Conservation (phyloP, 2,113 vertebrate genomes). For the Hemiscyllium ocellatum region DNA sequence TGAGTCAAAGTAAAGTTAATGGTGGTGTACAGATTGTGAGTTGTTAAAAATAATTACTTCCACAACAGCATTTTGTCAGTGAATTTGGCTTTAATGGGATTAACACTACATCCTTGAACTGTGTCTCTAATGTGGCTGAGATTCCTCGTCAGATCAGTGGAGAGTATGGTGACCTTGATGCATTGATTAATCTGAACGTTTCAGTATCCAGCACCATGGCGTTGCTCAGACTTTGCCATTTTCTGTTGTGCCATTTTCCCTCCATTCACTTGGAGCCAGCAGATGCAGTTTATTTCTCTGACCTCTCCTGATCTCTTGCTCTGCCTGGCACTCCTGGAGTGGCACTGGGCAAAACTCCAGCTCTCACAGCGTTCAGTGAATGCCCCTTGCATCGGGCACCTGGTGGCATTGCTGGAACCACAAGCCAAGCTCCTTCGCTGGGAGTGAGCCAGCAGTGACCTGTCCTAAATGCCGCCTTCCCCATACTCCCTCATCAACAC, state of each 20-base stretch:
- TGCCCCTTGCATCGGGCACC: neutral
- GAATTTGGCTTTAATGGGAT: neutral
- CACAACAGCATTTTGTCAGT: neutral
- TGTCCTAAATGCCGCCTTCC: too few relatives aligned
- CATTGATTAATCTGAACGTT: neutral
- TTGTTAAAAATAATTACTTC: neutral
- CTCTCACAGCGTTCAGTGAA: too few relatives aligned
- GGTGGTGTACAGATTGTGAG: neutral
- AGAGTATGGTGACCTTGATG: neutral
- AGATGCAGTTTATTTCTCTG: too few relatives aligned
- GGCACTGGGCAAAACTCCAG: neutral
- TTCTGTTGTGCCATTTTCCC: neutral
- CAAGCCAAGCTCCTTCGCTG: too few relatives aligned
- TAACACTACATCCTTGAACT: neutral
- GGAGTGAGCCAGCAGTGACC: too few relatives aligned
- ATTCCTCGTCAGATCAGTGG: neutral
- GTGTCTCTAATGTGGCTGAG: neutral
- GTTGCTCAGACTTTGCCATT: neutral
- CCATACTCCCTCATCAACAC: too few relatives aligned
- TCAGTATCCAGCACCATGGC: neutral
- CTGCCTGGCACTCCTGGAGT: neutral
- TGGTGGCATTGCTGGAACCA: too few relatives aligned
- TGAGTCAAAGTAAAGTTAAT: neutral
- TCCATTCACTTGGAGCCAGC: neutral
- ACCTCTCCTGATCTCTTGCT: neutral